These are phyloP conservation scores for Formica exsecta DNA, from an alignment of 1,140 invertebrate genomes.

Conservation along the genomic window DNA sequence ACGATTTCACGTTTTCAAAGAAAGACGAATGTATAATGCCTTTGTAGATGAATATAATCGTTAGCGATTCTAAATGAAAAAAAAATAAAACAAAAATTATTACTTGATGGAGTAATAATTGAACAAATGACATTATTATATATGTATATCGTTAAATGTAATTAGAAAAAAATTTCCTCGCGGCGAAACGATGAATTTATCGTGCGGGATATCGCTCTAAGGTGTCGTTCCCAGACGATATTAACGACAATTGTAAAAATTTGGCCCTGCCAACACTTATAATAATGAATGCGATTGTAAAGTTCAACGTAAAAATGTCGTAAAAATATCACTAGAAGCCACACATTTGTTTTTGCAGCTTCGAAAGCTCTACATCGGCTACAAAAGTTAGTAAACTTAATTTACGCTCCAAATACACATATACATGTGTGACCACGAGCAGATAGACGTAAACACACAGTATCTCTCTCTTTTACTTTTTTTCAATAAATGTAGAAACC, in stretches of 20 bases:
- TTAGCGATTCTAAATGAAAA: slow-evolving; percentile 3
- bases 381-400: neutral
- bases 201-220: neutral
- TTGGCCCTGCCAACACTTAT: neutral
- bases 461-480: slow-evolving; percentile 57
- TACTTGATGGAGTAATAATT: neutral
- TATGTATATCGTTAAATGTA: slow-evolving; percentile 72
- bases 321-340: neutral
- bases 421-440: neutral
- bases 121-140: slow-evolving; percentile 58
- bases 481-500: slow-evolving; percentile 67
- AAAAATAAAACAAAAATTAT: neutral
- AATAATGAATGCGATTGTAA: slow-evolving; percentile 33
- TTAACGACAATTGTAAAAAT: slow-evolving; percentile 6
- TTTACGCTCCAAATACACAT: neutral
- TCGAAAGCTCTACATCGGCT: neutral
- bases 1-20: slow-evolving; percentile 14
- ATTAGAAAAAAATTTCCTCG: slow-evolving; percentile 70
- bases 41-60: slow-evolving; percentile 30
- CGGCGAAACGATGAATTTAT: slow-evolving; percentile 16
- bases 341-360: neutral
- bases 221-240: slow-evolving; percentile 9
- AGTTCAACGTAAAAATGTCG: neutral
- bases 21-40: slow-evolving; percentile 38
- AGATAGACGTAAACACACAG: slow-evolving; percentile 39